Conservation (phyloP, 2,113 vertebrate genomes). For the Riparia riparia region DNA sequence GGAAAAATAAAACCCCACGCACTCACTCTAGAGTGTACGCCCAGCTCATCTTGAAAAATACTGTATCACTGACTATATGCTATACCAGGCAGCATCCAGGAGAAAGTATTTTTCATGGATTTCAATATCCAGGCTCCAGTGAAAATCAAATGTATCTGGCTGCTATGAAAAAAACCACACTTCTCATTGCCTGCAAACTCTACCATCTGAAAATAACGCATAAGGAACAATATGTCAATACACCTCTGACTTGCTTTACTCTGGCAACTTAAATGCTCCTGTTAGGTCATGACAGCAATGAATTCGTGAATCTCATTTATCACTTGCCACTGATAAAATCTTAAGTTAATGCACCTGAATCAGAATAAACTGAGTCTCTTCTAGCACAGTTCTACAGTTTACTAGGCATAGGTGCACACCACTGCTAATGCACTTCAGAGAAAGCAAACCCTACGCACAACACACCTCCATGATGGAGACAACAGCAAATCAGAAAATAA, state of each 20-base stretch:
- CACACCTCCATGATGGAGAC: accelerated
- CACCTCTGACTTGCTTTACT: not conserved
- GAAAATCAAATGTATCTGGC: not conserved
- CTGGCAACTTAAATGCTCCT: not conserved
- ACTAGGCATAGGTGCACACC: not conserved
- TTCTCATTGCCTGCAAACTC: not conserved
- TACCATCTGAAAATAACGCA: not conserved
- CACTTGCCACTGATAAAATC: not conserved
- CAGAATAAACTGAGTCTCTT: not conserved
- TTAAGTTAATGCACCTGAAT: not conserved
- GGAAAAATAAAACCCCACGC: accelerated
- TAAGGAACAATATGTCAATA: not conserved
- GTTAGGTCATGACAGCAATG: accelerated
- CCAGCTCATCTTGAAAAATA: not conserved
- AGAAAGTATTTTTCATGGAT: not conserved
- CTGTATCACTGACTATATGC: too few species aligned
- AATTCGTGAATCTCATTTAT: not conserved
- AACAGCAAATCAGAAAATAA: accelerated
- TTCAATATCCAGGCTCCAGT: not conserved
- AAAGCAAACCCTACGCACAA: accelerated
- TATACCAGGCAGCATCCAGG: not conserved
- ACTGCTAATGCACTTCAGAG: accelerated
- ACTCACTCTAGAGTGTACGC: not conserved
- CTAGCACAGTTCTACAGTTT: not conserved
- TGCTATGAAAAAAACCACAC: not conserved